A percentile compares a stretch with the other conserved stretches of the same genome.
These are phyloP conservation scores for Ascaphus truei DNA, from an alignment of 2,113 vertebrate genomes.

Conservation along the genomic window DNA sequence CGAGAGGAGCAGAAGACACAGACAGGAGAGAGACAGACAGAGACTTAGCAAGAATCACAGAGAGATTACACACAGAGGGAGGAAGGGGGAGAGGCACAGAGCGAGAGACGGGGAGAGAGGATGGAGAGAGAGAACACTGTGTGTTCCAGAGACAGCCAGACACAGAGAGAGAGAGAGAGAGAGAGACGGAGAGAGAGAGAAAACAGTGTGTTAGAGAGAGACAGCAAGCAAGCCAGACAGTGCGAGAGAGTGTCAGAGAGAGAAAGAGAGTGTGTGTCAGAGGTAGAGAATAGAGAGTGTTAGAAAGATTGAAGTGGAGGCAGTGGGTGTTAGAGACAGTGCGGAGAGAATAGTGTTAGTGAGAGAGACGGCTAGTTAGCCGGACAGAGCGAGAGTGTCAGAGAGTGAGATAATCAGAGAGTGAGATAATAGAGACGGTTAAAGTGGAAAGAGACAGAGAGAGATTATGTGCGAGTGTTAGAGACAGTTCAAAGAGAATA, in stretches of 20 bases:
- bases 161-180: neutral
- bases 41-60: conserved; percentile 38
- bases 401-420: too few species aligned
- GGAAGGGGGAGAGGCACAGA: conserved; percentile 14
- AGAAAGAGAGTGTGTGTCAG: too few species aligned
- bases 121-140: neutral
- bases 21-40: conserved; percentile 10
- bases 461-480: too few species aligned
- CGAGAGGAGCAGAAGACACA: neutral
- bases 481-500: too few species aligned
- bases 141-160: neutral
- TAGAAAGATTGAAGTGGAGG: conserved; percentile 4
- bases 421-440: too few species aligned
- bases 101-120: neutral
- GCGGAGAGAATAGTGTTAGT: too few species aligned
- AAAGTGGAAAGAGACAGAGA: too few species aligned
- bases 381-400: too few species aligned
- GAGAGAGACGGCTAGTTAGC: neutral
- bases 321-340: too few species aligned
- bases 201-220: neutral
- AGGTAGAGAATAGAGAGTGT: too few species aligned
- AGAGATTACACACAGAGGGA: conserved; percentile 21
- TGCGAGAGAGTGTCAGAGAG: neutral
- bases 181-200: neutral
- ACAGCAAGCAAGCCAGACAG: neutral